phyloP scores from a whole-genome alignment of 2,113 vertebrate species.

The Bufo bufo region DNA sequence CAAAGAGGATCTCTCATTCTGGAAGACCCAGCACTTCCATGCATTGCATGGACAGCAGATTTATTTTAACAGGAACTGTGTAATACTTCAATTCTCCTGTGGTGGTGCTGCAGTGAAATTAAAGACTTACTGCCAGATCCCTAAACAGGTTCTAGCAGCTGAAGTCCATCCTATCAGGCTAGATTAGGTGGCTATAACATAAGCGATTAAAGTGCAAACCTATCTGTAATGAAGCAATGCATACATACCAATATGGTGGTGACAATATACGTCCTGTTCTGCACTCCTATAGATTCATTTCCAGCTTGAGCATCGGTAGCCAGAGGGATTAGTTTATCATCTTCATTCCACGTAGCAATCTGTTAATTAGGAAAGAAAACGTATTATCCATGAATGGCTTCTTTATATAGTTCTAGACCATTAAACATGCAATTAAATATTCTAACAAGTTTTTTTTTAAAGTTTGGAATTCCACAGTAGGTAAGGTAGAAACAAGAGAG shows the following conservation, averaged over 20 bases:
- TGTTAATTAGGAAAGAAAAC: conserved; percentile 66
- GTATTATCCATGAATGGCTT: neutral
- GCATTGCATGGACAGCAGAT: too few relatives aligned
- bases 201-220: too few relatives aligned
- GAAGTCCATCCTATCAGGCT: too few relatives aligned
- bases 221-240: too few relatives aligned
- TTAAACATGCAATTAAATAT: conserved; percentile 9
- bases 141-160: too few relatives aligned
- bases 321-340: conserved; percentile 90
- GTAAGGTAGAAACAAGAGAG: neutral
- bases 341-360: conserved; percentile 98
- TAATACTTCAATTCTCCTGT: too few relatives aligned
- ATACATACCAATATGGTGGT: conserved; percentile 93
- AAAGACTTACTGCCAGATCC: too few relatives aligned
- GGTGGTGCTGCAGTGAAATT: too few relatives aligned
- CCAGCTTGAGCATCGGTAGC: conserved; percentile 80
- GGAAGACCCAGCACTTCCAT: too few relatives aligned
- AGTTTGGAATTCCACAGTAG: neutral
- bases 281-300: conserved; percentile 87
- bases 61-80: too few relatives aligned
- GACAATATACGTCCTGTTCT: conserved; percentile 96
- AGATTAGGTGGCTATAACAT: too few relatives aligned
- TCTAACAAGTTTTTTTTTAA: neutral
- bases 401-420: neutral
- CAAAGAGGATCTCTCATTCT: too few relatives aligned